These are phyloP conservation scores for Arenaria interpres DNA, from an alignment of 2,113 vertebrate species.

Conservation along the genomic window DNA sequence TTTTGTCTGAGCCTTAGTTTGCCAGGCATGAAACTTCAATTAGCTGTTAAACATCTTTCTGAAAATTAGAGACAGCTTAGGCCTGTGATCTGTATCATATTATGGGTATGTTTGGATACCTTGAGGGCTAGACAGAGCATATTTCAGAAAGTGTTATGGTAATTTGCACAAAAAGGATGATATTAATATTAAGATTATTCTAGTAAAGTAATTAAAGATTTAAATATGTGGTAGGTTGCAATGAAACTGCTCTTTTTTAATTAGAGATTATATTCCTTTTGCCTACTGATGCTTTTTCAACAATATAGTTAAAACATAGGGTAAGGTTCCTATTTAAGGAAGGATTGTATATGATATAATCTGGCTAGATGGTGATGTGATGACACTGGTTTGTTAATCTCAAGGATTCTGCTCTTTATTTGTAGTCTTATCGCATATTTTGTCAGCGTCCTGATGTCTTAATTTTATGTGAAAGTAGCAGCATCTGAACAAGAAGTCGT, in stretches of 20 bases:
- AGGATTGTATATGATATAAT: not conserved
- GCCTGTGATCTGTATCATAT: constrained; percentile 57
- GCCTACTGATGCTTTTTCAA: constrained; percentile 4
- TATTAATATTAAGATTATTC: constrained; percentile 69
- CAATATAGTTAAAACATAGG: not conserved
- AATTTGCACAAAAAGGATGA: constrained; percentile 59
- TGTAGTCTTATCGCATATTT: not conserved
- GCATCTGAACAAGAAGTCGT: not conserved
- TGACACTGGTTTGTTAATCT: not conserved
- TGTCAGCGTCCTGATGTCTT: not conserved
- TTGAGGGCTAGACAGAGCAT: constrained; percentile 56
- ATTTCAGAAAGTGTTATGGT: constrained; percentile 65
- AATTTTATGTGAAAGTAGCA: not conserved
- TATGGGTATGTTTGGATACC: constrained; percentile 53
- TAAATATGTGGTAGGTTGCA: constrained; percentile 49
- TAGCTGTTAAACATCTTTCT: constrained; percentile 72
- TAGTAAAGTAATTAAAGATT: constrained; percentile 69
- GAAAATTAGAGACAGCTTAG: constrained; percentile 65
- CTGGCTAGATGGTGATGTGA: not conserved
- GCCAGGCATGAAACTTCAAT: constrained; percentile 34
- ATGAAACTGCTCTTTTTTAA: constrained; percentile 52
- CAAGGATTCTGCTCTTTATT: not conserved
- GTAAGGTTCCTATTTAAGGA: not conserved
- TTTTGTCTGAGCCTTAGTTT: not conserved
- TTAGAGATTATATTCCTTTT: constrained; percentile 51